Base-by-base conservation (phyloP, 2,113 vertebrate genomes). In the Nothoprocta pentlandii region DNA sequence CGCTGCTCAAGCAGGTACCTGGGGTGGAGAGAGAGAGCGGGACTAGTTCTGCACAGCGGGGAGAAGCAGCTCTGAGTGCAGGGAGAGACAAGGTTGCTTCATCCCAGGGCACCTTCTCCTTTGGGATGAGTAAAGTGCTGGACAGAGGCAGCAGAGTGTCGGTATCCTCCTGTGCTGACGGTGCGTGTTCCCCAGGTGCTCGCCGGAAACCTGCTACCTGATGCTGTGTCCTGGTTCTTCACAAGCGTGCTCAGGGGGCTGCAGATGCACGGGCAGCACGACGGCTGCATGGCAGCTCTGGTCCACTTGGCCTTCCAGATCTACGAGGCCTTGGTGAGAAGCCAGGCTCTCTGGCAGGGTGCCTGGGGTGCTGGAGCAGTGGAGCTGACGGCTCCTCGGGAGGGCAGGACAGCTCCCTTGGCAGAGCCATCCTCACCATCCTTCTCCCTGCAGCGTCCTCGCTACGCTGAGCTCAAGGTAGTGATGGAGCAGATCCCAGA, bases 401-500 rank as follows among this genome's bases (percentile, higher is more conserved):
- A 85, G 68, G 46, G 56, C n/a, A 54, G 30, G 49, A 73, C 54
- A 32, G 49, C 75, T 84, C 5, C n/a, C 70, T 13, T 6, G 7
- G 36, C 69, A 92, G 73, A 87, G 34, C 32, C n/a, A n/a, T 11
- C 9, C 42, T 90, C 75, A 94, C 69, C 0, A 0, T 10, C 3
- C 32, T 70, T 42, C 47, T 89, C 46, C 42, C 51, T 70, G 66
- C 95, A 99, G 99, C 98, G 99, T 20, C 98, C 99, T 77, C 98
- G 98, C 69, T 99, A 99, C 25, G 0, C 93, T 11, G 99, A 99
- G 96, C 98, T 99, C 80, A 98, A 98, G 92, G 67, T 95, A 16
- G 98, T 99, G 80, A 99, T 99, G 99, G 98, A 98, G 69, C 99
- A 99, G 95, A 97, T 99, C 89, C 99, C 99, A 75, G 98, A 99